Base-by-base conservation (phyloP, 2,113 vertebrate species). In the Tretioscincus oriximinensis region DNA sequence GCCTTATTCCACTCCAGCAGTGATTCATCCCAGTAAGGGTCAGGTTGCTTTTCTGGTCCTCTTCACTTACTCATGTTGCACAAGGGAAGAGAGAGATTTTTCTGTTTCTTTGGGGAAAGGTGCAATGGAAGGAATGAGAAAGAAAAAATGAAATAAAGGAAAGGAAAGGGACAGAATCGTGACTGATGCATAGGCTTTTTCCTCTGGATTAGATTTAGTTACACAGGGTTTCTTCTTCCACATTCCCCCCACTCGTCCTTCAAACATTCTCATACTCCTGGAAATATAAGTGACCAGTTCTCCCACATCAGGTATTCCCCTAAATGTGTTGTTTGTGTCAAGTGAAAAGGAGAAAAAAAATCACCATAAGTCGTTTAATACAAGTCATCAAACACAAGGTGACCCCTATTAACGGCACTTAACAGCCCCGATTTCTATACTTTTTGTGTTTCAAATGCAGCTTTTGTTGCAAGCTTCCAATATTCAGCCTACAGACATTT, bases 371-470 rank as follows among this genome's bases (percentile, higher is more conserved):
- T 81, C 90, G 80, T 73, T 80, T 83, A 90, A 90, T 66, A 81
- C 87, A 82, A 90, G 87, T 87, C 80, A 86, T 81, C 79, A 84
- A 88, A 77, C 31, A 78, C 88, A 85, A 91, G 80, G 81, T 88
- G 88, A 84, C 75, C 60, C 74, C 75, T 84, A 73, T 28, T 87
- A 88, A 14, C 54, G 18, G 54, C 54, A 58, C 14, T 58, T 58
- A 58, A 81, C 73, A 69, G 83, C 87, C 80, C 87, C 89, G 58
- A 89, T 90, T 93, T 83, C 79, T 77, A 84, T 51, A 71, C 26
- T 85, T 89, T 84, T 90, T 82, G 88, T 58, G 85, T 90, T 88
- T 93, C 81, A 92, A 83, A 41, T 80, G 24, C 70, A 84, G 45
- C 11, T 90, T 90, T 89, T 77, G 73, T 86, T 84, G 86, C 66